Evolutionary conservation across 1,140 invertebrate species (phyloP), one percentile per base, ranked within the genome.

Genomic region (Tetranychus urticae): DNA sequence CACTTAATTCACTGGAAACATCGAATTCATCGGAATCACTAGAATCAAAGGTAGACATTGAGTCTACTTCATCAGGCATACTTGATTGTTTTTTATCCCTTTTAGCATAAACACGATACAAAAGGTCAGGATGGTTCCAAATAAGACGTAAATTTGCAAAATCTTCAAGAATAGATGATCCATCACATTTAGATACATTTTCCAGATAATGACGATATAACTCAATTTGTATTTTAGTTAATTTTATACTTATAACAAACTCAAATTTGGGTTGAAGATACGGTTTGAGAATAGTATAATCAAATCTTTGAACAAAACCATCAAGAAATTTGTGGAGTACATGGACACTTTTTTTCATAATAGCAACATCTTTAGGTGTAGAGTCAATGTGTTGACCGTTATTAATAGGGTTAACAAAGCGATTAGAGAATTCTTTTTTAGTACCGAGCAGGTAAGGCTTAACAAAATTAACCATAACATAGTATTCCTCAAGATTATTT

Each of bases 81-180:
- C 35, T 56, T 10, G 7, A 54, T 1, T 52, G 56, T 59, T 60
- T 57, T 23, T 45, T 12, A 34, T 6, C 10, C 2, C 6, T 52
- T 8, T 23, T 31, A 8, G 13, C 23, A 37, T 56, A 37, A 6
- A 10, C 56, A 14, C 45, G 4, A 34, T 59, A 45, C 35, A 98
- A 71, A 57, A 97, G 85, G 74, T 97, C 92, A 1, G 94, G 93
- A 76, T 98, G 94, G 71, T 98, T 98, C 92, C 93, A 98, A 66
- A 99, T 97, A 80, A 97, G 97, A 70, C 91, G 96, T 72, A 93
- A 97, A 58, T 37, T 60, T 23, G 14, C 2, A 75, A 97, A 97
- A 8, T 93, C 91, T 72, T 92, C 94, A 12, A 98, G 76, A 1
- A 93, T 91, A 77, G 97, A 97, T 35, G 35, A 12, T 5, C 4